Evolutionary conservation across 1,140 invertebrate genomes (phyloP), one percentile per base, ranked within the genome.

Genomic region (Pomacea maculata): DNA sequence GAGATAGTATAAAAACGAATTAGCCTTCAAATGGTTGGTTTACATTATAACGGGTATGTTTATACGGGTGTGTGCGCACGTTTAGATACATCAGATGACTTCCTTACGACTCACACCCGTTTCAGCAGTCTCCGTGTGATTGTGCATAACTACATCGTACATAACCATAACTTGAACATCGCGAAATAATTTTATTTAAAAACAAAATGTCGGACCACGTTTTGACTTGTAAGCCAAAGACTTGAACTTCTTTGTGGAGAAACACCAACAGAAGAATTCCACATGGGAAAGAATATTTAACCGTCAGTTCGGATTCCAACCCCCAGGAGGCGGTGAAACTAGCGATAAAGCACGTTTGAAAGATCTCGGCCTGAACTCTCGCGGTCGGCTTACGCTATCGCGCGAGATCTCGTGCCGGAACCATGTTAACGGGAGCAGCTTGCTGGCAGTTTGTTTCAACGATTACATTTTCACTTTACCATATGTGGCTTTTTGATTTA

Each of bases 371-470:
- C 75, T 76, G 67, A 63, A 55, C 72, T 57, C 64, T 72, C 57
- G 19, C 68, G 63, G 34, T 78, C 74, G 29, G 55, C 79, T 78
- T 75, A 75, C 79, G 80, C 67, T 63, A 76, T 77, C 78, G 68
- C 80, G 73, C 78, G 65, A 57, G 80, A 76, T 80, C 65, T 61
- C 63, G 21, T 77, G 7, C 57, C 15, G 79, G 78, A 83, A 78
- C 80, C 78, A 83, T 83, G 82, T 70, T 55, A 29, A 14, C 17
- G 63, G 45, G 61, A n/a, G 25, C 25, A 55, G 54, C 67, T 70
- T 55, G 75, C 61, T 70, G 25, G 67, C 54, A 78, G 80, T 80
- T 75, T 80, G 80, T 70, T 70, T 70, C 67, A 70, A 70, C 67
- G 67, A 70, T n/a, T n/a, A 70, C 67, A 70, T 70, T 70, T 70